Evolutionary conservation across 2,113 vertebrate genomes (phyloP).

Genomic region (Macroglossus sobrinus): DNA sequence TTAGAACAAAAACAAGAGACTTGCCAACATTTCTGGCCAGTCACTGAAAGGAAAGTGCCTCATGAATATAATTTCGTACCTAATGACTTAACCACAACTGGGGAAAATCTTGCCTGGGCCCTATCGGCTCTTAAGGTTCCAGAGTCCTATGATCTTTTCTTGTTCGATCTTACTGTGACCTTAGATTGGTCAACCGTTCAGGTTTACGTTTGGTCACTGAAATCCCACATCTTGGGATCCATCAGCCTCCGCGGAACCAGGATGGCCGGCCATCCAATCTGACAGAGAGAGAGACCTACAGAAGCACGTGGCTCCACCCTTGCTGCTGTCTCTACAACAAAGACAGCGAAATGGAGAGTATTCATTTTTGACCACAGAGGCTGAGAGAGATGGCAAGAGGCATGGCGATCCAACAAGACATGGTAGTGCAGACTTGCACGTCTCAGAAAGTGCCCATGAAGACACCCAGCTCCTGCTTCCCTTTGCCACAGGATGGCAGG

Average conservation of each 20-base stretch:
- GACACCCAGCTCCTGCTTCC: background rate
- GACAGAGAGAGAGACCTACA: accelerated
- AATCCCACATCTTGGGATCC: background rate
- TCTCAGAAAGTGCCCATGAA: background rate
- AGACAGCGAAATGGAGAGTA: background rate
- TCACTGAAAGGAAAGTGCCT: background rate
- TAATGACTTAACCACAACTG: background rate
- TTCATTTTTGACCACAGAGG: background rate
- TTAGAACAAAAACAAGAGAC: background rate
- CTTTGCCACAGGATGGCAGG: accelerated
- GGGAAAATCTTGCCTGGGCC: background rate
- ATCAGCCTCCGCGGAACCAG: background rate
- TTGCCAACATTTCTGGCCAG: background rate
- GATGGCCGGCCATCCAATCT: background rate
- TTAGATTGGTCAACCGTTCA: background rate
- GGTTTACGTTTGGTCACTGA: background rate
- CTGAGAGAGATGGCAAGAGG: background rate
- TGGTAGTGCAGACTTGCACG: accelerated
- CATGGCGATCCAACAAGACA: background rate
- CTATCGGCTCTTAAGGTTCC: background rate
- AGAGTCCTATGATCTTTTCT: background rate
- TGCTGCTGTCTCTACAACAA: background rate
- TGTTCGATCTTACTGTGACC: background rate
- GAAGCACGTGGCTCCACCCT: background rate
- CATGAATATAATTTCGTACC: background rate